Conservation (phyloP, 92 coral and sea anemone genomes). For the Paragorgia papillata region DNA sequence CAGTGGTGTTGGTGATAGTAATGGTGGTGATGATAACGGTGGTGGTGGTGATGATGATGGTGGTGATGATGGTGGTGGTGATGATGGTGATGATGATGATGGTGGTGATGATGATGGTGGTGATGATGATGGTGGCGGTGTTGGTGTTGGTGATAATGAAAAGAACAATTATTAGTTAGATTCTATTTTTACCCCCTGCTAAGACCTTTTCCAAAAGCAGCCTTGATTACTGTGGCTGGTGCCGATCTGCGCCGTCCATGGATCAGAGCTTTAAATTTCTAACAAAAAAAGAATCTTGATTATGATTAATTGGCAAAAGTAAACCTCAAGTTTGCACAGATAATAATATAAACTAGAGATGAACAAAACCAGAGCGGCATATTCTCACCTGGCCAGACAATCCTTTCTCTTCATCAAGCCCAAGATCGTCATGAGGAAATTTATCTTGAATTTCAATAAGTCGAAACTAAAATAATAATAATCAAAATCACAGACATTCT, state of each 20-base stretch:
- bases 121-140: background rate
- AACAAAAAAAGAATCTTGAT: slow-evolving; percentile 19
- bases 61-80: background rate
- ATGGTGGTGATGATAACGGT: background rate
- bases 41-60: background rate
- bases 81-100: background rate
- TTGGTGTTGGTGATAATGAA: background rate
- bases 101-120: background rate
- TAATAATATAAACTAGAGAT: no score
- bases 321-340: background rate
- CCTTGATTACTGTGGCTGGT: slow-evolving; percentile 84
- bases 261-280: slow-evolving; percentile 60
- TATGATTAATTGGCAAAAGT: background rate
- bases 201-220: slow-evolving; percentile 73
- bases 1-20: background rate
- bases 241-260: slow-evolving; percentile 88
- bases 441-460: slow-evolving; percentile 92
- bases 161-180: background rate
- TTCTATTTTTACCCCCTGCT: slow-evolving; percentile 18
- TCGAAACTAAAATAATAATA: slow-evolving; percentile 65
- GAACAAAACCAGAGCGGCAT: no score
- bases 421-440: slow-evolving; percentile 91
- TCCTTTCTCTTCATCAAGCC: slow-evolving; percentile 77
- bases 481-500: background rate
- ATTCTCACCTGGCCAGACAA: slow-evolving; percentile 67